Evolutionary conservation across 2,888 invertebrate genomes (phyloP).

Genomic region (Chloroclysta siterata): DNA sequence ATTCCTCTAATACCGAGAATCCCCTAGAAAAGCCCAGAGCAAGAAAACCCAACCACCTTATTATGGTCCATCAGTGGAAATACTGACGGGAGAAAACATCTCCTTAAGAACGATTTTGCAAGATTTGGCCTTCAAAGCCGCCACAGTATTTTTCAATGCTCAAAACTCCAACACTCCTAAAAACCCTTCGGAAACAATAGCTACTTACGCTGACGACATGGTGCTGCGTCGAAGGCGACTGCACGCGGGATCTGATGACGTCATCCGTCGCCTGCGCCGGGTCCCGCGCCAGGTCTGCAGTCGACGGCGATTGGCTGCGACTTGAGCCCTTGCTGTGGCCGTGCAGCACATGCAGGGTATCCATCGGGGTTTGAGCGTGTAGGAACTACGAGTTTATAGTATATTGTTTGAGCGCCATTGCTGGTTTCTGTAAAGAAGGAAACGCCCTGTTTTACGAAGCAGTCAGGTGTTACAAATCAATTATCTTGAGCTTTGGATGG

Average conservation of each 20-base stretch:
- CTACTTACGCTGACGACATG: constrained; percentile 46
- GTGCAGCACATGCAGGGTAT: constrained; percentile 75
- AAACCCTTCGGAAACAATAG: not conserved
- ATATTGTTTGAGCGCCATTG: constrained; percentile 35
- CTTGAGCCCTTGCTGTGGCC: constrained; percentile 86
- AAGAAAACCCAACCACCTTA: not conserved
- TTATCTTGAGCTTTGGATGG: too few relatives aligned
- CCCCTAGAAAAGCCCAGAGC: not conserved
- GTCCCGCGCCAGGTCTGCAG: constrained; percentile 77
- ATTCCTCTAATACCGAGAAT: too few relatives aligned
- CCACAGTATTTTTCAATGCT: too few relatives aligned
- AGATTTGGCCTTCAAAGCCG: too few relatives aligned
- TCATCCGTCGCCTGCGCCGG: constrained; percentile 76
- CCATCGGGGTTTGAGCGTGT: constrained; percentile 59
- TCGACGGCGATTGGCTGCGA: constrained; percentile 86
- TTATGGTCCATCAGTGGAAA: too few relatives aligned
- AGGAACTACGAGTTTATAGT: constrained; percentile 33
- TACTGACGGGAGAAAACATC: too few relatives aligned
- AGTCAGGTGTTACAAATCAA: not conserved
- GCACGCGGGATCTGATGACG: constrained; percentile 77
- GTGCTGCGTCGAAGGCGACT: constrained; percentile 71
- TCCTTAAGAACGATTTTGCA: too few relatives aligned
- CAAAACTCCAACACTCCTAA: too few relatives aligned
- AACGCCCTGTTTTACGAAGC: not conserved
- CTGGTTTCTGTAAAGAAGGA: constrained; percentile 28